Base-by-base conservation (phyloP, 2,113 vertebrate genomes). In the Jaculus jaculus region DNA sequence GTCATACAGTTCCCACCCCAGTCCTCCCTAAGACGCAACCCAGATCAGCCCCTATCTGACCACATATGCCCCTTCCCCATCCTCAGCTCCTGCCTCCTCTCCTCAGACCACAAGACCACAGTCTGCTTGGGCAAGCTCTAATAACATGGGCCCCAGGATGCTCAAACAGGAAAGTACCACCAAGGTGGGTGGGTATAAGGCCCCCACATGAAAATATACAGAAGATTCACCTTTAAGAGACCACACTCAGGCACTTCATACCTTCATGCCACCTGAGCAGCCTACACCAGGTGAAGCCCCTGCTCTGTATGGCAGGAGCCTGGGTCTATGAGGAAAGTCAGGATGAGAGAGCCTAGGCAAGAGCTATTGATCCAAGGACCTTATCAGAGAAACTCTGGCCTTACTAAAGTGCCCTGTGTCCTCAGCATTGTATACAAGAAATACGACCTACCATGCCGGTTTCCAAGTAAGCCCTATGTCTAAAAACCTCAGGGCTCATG, bases 401-500 rank as follows among this genome's bases (percentile, higher is more conserved):
- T 28, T 20, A 13, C 73, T 84, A 39, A 91, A 93, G 69, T 61
- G 73, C 34, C 84, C 63, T 69, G 92, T 77, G 89, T 69, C 81
- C 72, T 78, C 42, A 90, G 61, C 28, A 68, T 39, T 77, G 84
- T 81, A 66, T 94, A 60, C 74, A 58, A 96, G 92, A 97, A 94
- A 93, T n/a, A 84, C 68, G 90, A 92, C 80, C 77, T 94, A 92
- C 89, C 78, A 79, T 92, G 94, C 71, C 77, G 78, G 80, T 95
- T 96, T 97, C 92, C 79, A 94, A 96, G 94, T 81, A 66, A 96
- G 75, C 88, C 94, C 60, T 92, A 80, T 96, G 92, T 93, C 94
- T 96, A 93, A 95, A 97, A 97, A 97, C 96, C 96, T 97, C 90
- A 95, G 96, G 96, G 96, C 96, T 96, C 95, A 47, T 96, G 95